Evolutionary conservation across 2,888 invertebrate genomes (phyloP).

Genomic region (Pseudococcus jackbeardsleyi): DNA sequence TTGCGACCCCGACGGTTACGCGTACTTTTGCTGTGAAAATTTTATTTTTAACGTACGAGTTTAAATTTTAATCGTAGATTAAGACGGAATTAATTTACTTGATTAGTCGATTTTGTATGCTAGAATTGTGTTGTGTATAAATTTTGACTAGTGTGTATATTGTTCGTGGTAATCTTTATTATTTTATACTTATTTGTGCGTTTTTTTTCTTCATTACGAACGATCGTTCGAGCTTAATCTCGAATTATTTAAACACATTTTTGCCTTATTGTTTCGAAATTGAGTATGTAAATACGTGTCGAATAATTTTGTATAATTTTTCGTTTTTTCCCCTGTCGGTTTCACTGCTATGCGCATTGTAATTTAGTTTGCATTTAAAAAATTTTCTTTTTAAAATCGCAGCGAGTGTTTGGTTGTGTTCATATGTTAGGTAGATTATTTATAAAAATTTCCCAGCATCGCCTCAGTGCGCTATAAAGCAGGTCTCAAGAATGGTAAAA

Average conservation of each 20-base stretch:
- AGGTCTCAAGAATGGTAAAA: slow-evolving; percentile 1
- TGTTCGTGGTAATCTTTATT: slow-evolving; percentile 34
- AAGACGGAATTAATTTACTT: slow-evolving; percentile 16
- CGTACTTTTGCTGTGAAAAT: slow-evolving; percentile 45
- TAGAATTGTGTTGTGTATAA: neutral
- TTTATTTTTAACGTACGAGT: slow-evolving; percentile 47
- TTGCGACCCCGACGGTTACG: neutral
- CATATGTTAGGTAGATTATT: slow-evolving; percentile 40
- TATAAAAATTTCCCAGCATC: neutral
- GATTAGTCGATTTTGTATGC: slow-evolving; percentile 29
- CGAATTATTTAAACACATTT: slow-evolving; percentile 8
- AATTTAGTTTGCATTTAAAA: slow-evolving; percentile 50
- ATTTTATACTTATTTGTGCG: slow-evolving; percentile 42
- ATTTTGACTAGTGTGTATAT: slow-evolving; percentile 29
- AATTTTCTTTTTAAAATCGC: neutral
- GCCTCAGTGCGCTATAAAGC: neutral
- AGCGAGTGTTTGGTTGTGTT: slow-evolving; percentile 54
- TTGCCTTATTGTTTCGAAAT: neutral
- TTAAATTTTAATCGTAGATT: slow-evolving; percentile 47
- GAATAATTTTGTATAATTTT: slow-evolving; percentile 39
- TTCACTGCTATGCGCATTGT: slow-evolving; percentile 7
- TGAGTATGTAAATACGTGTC: slow-evolving; percentile 18
- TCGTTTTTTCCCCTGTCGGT: neutral
- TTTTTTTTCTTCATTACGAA: slow-evolving; percentile 26
- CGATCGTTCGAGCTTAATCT: neutral